Evolutionary conservation across 37 sponge, comb jelly and placozoan species (phyloP).

Genomic region (Tethya wilhelma): DNA sequence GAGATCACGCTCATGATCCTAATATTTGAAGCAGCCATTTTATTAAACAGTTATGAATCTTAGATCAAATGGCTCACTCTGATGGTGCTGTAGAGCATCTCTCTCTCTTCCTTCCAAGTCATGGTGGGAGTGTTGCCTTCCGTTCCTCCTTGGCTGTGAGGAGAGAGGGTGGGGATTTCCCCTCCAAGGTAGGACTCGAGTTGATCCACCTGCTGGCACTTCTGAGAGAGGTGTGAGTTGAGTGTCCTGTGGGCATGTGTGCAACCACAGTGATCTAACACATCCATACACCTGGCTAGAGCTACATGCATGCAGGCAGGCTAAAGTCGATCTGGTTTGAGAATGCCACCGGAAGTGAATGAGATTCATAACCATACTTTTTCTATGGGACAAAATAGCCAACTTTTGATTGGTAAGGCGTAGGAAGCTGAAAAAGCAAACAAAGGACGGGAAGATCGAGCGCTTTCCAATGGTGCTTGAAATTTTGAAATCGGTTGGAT

Average conservation of each 20-base stretch:
- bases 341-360: too few species aligned
- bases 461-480: too few species aligned
- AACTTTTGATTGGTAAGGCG: too few species aligned
- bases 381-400: too few species aligned
- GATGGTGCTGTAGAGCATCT: background rate
- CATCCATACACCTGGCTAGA: too few species aligned
- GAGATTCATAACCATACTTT: too few species aligned
- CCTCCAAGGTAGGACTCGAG: slow-evolving; percentile 63
- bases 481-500: too few species aligned
- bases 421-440: too few species aligned
- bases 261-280: too few species aligned
- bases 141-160: background rate
- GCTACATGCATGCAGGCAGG: too few species aligned
- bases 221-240: background rate
- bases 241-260: slow-evolving; percentile 7
- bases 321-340: too few species aligned
- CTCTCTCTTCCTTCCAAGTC: slow-evolving; percentile 57
- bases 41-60: background rate
- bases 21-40: background rate
- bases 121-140: background rate
- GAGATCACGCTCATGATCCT: slow-evolving; percentile 29
- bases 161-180: slow-evolving; percentile 32
- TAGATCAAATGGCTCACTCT: background rate
- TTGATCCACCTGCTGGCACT: background rate
- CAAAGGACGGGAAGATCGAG: too few species aligned